Evolutionary conservation across 2,888 invertebrate species (phyloP).

Genomic region (Drosophila cyrtoloma): DNA sequence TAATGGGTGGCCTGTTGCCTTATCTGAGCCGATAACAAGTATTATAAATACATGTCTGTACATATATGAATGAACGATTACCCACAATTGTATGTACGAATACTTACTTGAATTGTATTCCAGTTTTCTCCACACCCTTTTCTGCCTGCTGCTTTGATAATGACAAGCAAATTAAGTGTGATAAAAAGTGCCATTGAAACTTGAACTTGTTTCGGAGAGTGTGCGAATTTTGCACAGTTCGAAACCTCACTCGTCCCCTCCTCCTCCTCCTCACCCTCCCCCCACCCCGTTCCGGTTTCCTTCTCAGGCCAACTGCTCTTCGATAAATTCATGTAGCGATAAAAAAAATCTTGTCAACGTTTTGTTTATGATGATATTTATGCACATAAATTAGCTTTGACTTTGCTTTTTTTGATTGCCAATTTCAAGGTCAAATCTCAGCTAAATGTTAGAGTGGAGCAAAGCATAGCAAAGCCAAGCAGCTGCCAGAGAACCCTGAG

Average conservation of each 20-base stretch:
- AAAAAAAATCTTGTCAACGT: conserved; percentile 32
- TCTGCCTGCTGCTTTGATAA: conserved; percentile 2
- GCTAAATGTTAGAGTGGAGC: conserved; percentile 22
- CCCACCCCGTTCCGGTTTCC: not conserved
- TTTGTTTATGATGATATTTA: conserved; percentile 37
- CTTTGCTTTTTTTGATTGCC: conserved; percentile 24
- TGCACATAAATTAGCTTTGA: conserved; percentile 29
- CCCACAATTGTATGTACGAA: conserved; percentile 26
- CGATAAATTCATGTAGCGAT: conserved; percentile 14
- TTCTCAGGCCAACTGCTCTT: not conserved
- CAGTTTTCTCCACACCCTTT: not conserved
- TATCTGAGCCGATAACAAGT: conserved; percentile 47
- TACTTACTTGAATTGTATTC: conserved; percentile 19
- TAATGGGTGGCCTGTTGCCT: conserved; percentile 33
- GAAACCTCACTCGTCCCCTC: not conserved
- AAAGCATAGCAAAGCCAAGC: conserved; percentile 6
- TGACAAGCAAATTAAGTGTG: conserved; percentile 37
- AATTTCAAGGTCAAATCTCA: conserved; percentile 45
- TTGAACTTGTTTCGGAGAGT: conserved; percentile 52
- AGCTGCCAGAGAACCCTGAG: conserved; percentile 16
- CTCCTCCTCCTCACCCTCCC: not conserved
- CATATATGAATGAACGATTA: conserved; percentile 39
- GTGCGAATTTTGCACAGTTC: conserved; percentile 47
- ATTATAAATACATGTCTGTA: conserved; percentile 25
- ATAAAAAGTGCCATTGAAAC: conserved; percentile 47